These are phyloP conservation scores for Ispidina picta DNA, from an alignment of 2,797 vertebrate species.

Conservation along the genomic window DNA sequence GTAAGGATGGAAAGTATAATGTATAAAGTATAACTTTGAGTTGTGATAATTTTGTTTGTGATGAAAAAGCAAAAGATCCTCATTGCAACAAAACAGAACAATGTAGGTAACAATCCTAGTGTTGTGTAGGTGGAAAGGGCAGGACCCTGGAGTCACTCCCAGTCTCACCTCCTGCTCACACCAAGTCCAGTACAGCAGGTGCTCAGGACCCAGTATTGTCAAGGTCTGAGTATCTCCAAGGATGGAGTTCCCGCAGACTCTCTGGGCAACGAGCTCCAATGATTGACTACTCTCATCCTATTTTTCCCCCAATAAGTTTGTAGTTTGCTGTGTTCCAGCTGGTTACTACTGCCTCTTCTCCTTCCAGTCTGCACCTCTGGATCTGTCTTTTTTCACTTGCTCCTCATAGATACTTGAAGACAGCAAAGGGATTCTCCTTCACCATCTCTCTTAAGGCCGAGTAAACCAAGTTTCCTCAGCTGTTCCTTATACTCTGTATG, in stretches of 20 bases:
- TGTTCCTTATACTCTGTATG: rapidly evolving
- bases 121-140: not conserved
- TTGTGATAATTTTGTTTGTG: not conserved
- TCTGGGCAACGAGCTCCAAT: not conserved
- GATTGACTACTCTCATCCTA: not conserved
- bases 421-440: not conserved
- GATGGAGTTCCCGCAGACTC: not conserved
- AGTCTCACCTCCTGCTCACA: not conserved
- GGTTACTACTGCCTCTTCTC: not conserved
- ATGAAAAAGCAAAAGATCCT: not conserved
- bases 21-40: not conserved
- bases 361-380: not conserved
- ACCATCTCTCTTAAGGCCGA: not conserved
- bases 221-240: not conserved
- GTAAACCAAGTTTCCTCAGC: not conserved
- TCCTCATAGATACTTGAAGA: not conserved
- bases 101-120: not conserved
- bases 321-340: not conserved
- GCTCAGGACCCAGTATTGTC: not conserved
- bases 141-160: not conserved
- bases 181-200: not conserved
- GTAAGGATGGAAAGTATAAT: not conserved
- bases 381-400: not conserved
- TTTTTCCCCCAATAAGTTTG: not conserved
- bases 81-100: not conserved